Evolutionary conservation across 2,888 invertebrate genomes (phyloP).

Genomic region (Leucophora obtusa): DNA sequence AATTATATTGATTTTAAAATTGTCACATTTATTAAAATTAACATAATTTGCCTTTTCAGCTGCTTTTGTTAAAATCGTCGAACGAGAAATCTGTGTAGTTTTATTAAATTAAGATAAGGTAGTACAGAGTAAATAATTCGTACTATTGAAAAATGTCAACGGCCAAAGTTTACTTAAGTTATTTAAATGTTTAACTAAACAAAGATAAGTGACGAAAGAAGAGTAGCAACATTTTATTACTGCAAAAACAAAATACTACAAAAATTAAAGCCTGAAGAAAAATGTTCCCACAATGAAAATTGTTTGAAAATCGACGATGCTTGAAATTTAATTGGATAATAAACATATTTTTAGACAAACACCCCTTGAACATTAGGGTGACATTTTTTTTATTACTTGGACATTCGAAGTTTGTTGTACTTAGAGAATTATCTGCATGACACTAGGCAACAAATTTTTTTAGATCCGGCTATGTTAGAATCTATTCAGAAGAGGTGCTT

Average conservation of each 20-base stretch:
- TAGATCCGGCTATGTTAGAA: too few species aligned
- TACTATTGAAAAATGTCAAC: slow-evolving; percentile 36
- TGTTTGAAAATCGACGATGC: slow-evolving; percentile 63
- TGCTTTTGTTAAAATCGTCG: too few species aligned
- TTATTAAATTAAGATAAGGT: not conserved
- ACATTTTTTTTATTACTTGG: too few species aligned
- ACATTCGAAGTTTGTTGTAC: not conserved
- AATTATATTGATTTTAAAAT: too few species aligned
- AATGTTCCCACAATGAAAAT: slow-evolving; percentile 41
- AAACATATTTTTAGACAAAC: slow-evolving; percentile 63
- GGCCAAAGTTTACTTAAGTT: slow-evolving; percentile 24
- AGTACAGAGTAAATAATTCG: not conserved
- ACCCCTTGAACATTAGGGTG: too few species aligned
- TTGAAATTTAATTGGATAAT: slow-evolving; percentile 69
- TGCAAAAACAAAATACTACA: not conserved
- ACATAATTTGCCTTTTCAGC: too few species aligned
- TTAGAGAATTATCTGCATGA: too few species aligned
- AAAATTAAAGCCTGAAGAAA: not conserved
- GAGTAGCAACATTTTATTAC: not conserved
- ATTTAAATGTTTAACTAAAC: slow-evolving; percentile 33
- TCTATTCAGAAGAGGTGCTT: too few species aligned
- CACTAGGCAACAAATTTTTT: too few species aligned
- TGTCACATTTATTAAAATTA: too few species aligned
- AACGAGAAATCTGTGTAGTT: not conserved
- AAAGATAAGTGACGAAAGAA: slow-evolving; percentile 22